Percentiles rank a stretch among this genome's conserved stretches.
These are phyloP conservation scores for Protomyctophum bolini DNA, from an alignment of 2,113 vertebrate genomes.

Conservation along the genomic window DNA sequence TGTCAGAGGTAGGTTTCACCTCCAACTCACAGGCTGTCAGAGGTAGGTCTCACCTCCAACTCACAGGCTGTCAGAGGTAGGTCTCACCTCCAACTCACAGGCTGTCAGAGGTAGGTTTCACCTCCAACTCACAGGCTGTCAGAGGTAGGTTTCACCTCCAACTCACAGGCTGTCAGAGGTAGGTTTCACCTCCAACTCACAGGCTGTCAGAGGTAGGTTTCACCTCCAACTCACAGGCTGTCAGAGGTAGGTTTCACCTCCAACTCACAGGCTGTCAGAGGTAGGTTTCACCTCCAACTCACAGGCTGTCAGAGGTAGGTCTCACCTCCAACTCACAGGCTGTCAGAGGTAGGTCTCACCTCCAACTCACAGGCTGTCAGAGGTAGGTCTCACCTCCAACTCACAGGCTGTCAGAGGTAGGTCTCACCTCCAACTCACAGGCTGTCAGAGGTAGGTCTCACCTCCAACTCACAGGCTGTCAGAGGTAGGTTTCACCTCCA, in stretches of 20 bases:
- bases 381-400: slow-evolving; percentile 96
- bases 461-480: slow-evolving; percentile 93
- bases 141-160: slow-evolving; percentile 95
- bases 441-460: slow-evolving; percentile 94
- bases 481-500: slow-evolving; percentile 95
- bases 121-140: slow-evolving; percentile 93
- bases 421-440: slow-evolving; percentile 93
- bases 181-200: slow-evolving; percentile 92
- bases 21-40: slow-evolving; percentile 93
- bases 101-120: slow-evolving; percentile 94
- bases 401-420: slow-evolving; percentile 94
- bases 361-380: slow-evolving; percentile 93
- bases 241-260: slow-evolving; percentile 96
- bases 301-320: slow-evolving; percentile 94
- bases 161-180: slow-evolving; percentile 95
- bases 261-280: slow-evolving; percentile 92
- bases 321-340: slow-evolving; percentile 95
- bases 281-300: slow-evolving; percentile 95
- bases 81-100: slow-evolving; percentile 93
- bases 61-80: slow-evolving; percentile 94
- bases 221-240: slow-evolving; percentile 92
- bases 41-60: slow-evolving; percentile 96
- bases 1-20: slow-evolving; percentile 91
- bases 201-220: slow-evolving; percentile 96
- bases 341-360: slow-evolving; percentile 91